phyloP scores from a whole-genome alignment of 2,113 vertebrate species.

The Cryptomyrus ogoouensis region DNA sequence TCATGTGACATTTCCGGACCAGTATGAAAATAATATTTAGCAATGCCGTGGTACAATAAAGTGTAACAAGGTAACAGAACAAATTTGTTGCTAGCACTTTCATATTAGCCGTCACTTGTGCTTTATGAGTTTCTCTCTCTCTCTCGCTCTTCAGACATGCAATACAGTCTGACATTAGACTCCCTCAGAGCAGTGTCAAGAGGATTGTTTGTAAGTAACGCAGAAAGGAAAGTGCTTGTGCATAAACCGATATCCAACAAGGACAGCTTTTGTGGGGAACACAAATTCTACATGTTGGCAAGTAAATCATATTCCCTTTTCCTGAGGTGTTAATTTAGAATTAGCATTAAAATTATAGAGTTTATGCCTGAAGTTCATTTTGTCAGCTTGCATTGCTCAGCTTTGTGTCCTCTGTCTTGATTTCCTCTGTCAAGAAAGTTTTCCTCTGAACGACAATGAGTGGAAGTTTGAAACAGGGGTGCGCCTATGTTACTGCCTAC shows the following conservation, averaged over 20 bases:
- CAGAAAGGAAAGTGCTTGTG: slow-evolving; percentile 45
- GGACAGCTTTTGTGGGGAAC: slow-evolving; percentile 33
- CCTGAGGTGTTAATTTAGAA: neutral
- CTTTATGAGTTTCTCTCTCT: neutral
- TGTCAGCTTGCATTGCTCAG: neutral
- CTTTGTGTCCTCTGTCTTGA: neutral
- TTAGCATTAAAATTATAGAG: no score
- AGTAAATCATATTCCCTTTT: slow-evolving; percentile 50
- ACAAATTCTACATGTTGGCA: slow-evolving; percentile 64
- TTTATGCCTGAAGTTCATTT: neutral
- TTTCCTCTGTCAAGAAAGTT: neutral
- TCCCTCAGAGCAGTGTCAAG: slow-evolving; percentile 53
- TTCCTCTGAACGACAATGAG: slow-evolving; percentile 5
- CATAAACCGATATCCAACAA: slow-evolving; percentile 24
- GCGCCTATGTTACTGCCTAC: neutral
- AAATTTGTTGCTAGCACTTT: neutral
- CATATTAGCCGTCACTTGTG: neutral
- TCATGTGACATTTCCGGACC: neutral
- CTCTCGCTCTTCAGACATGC: slow-evolving; percentile 44
- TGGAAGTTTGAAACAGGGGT: slow-evolving; percentile 10
- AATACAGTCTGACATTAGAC: slow-evolving; percentile 56
- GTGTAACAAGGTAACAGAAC: neutral
- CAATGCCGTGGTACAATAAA: neutral
- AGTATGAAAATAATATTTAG: neutral
- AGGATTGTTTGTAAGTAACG: slow-evolving; percentile 44